Conservation (phyloP, 2,113 vertebrate species). For the Mesocricetus auratus region DNA sequence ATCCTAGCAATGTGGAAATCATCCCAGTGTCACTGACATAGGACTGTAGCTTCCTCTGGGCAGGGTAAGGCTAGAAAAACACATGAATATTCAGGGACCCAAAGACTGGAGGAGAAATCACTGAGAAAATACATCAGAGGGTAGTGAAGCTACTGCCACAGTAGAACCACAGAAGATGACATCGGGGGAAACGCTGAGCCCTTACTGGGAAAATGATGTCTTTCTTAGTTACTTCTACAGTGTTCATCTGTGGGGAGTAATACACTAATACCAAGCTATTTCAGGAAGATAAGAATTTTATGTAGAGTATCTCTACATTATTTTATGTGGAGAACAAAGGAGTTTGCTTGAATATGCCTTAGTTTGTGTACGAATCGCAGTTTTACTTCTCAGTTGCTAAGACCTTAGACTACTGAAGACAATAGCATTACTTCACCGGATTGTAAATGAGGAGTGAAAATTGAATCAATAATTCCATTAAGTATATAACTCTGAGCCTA, state of each 20-base stretch:
- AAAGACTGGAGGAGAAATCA: not conserved
- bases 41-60: not conserved
- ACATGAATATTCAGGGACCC: conserved; percentile 56
- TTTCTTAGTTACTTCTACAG: not conserved
- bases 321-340: not conserved
- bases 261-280: not conserved
- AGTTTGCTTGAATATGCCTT: not conserved
- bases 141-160: not conserved
- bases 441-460: not conserved
- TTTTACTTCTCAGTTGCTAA: not conserved
- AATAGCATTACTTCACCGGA: not conserved
- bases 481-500: not conserved
- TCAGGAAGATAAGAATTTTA: not conserved
- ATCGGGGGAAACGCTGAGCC: not conserved
- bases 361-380: not conserved
- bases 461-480: not conserved
- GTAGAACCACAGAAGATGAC: accelerated
- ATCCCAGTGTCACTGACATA: conserved; percentile 48
- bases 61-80: conserved; percentile 24
- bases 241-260: not conserved
- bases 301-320: too few relatives aligned
- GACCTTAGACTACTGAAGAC: not conserved
- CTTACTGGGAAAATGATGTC: not conserved
- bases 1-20: conserved; percentile 74
- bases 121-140: not conserved